Percentiles rank a stretch among this genome's conserved stretches.
Evolutionary conservation across 2,888 invertebrate species (phyloP).

Genomic region (Litoditis marina): DNA sequence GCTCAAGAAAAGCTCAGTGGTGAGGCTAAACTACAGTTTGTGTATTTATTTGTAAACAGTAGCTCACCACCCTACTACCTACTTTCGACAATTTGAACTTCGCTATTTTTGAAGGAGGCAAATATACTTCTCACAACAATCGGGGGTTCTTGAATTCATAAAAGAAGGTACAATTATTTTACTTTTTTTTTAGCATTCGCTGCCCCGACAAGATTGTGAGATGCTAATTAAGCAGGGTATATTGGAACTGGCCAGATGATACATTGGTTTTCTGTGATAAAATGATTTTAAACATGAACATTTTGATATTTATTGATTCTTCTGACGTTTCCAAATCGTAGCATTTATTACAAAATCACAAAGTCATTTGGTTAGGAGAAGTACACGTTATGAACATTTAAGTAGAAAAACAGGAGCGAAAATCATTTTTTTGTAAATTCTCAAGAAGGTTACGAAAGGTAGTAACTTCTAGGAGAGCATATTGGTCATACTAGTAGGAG

Average conservation of each 20-base stretch:
- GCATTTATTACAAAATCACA: too few relatives aligned
- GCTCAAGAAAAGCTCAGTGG: slow-evolving; percentile 82
- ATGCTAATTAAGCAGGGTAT: slow-evolving; percentile 54
- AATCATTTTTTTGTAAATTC: too few relatives aligned
- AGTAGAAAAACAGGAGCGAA: too few relatives aligned
- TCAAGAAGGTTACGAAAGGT: too few relatives aligned
- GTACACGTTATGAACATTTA: too few relatives aligned
- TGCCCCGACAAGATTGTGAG: slow-evolving; percentile 54
- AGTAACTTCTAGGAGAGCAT: too few relatives aligned
- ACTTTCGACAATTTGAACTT: background rate
- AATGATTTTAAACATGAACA: slow-evolving; percentile 4
- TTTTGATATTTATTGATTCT: background rate
- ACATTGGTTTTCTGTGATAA: too few relatives aligned
- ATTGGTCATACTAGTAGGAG: too few relatives aligned
- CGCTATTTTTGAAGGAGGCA: background rate
- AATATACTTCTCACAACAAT: background rate
- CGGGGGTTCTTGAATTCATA: background rate
- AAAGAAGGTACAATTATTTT: background rate
- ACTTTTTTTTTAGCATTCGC: slow-evolving; percentile 40
- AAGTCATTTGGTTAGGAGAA: too few relatives aligned
- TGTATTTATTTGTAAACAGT: background rate
- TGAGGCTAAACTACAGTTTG: slow-evolving; percentile 36
- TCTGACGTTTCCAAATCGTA: too few relatives aligned
- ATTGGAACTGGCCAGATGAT: slow-evolving; percentile 36
- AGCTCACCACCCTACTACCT: background rate